Evolutionary conservation across 2,888 invertebrate genomes (phyloP).

Genomic region (Cepaea hortensis): DNA sequence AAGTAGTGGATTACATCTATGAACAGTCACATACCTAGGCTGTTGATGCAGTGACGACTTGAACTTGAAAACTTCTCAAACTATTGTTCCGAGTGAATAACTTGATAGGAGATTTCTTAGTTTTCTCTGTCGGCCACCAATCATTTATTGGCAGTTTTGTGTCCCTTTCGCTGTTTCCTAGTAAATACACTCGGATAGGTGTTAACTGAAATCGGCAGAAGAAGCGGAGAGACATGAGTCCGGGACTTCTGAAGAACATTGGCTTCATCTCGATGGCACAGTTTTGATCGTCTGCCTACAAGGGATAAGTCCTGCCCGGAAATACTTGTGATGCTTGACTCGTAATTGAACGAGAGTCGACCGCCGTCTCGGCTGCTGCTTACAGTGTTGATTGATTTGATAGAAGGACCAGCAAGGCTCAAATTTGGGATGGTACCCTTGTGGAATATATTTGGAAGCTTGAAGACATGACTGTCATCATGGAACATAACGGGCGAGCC

Average conservation of each 20-base stretch:
- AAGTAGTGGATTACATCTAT: too few relatives aligned
- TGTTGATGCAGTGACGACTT: too few relatives aligned
- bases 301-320: not conserved
- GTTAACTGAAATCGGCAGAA: slow-evolving; percentile 20
- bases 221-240: slow-evolving; percentile 27
- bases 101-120: too few relatives aligned
- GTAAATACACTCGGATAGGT: not conserved
- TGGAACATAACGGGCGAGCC: too few relatives aligned
- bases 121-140: not conserved
- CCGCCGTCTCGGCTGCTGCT: slow-evolving; percentile 27
- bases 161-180: not conserved
- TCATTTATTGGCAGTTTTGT: not conserved
- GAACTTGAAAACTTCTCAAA: too few relatives aligned
- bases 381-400: slow-evolving; percentile 8
- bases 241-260: slow-evolving; percentile 2
- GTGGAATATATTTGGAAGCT: slow-evolving; percentile 35
- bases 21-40: too few relatives aligned
- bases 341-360: slow-evolving; percentile 30
- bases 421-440: not conserved
- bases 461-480: slow-evolving; percentile 13
- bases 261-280: slow-evolving; percentile 9
- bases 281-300: not conserved
- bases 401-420: not conserved
- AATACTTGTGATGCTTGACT: slow-evolving; percentile 13
- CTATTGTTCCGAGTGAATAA: too few relatives aligned